Evolutionary conservation across 2,888 invertebrate genomes (phyloP).

Genomic region (Myopa testacea): DNA sequence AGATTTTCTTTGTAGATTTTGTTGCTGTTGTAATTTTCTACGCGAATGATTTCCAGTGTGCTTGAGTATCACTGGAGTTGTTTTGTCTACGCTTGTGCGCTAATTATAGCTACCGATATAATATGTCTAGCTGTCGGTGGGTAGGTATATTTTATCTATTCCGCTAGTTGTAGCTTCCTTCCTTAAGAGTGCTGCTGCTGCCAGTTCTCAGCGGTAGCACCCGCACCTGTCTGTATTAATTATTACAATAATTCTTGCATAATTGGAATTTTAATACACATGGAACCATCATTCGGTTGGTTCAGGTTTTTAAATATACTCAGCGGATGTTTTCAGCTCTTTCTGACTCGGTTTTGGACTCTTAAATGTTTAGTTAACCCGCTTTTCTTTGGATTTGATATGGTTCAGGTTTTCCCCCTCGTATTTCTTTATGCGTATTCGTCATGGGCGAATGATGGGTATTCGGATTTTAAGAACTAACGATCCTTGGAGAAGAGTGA

Average conservation of each 20-base stretch:
- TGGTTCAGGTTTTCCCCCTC: too few species aligned
- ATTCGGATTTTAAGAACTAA: too few species aligned
- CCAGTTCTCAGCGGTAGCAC: constrained; percentile 1
- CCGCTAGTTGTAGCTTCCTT: background rate
- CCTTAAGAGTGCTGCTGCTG: background rate
- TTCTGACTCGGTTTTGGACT: too few species aligned
- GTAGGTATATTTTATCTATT: background rate
- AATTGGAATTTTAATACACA: background rate
- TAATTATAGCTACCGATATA: constrained; percentile 2
- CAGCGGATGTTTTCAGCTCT: too few species aligned
- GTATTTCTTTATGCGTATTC: too few species aligned
- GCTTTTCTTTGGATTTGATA: too few species aligned
- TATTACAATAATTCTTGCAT: constrained; percentile 3
- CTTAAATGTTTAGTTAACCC: too few species aligned
- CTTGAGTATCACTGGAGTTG: background rate
- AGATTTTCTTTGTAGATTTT: constrained; percentile 12
- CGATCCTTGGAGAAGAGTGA: too few species aligned
- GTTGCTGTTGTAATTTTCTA: constrained; percentile 27
- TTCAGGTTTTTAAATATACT: too few species aligned
- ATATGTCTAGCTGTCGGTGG: background rate
- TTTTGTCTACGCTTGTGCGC: background rate
- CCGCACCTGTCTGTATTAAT: constrained; percentile 9
- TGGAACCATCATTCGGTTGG: background rate
- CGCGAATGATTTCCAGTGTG: constrained; percentile 11
- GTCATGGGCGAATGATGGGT: too few species aligned